Evolutionary conservation across 2,888 invertebrate species (phyloP).

Genomic region (Bellardia pandia): DNA sequence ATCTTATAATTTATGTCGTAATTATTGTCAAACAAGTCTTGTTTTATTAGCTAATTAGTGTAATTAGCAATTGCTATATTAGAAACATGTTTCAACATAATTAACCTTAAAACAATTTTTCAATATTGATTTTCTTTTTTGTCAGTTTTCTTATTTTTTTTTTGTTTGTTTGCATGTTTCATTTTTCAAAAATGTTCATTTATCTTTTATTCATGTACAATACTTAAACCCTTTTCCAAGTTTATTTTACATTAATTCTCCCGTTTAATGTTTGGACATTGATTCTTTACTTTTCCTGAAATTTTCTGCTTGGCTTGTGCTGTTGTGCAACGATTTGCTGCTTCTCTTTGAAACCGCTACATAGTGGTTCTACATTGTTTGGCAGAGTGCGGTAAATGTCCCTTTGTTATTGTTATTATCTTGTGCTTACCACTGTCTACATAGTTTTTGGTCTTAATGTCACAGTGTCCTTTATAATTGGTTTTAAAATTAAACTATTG

Average conservation of each 20-base stretch:
- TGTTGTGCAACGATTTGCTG: constrained; percentile 3
- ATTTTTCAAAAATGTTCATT: constrained; percentile 31
- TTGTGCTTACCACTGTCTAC: constrained; percentile 31
- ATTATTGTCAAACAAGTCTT: not conserved
- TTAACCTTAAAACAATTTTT: constrained; percentile 11
- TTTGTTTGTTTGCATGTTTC: not conserved
- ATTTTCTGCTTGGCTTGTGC: constrained; percentile 78
- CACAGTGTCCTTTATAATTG: constrained; percentile 18
- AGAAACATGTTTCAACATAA: not conserved
- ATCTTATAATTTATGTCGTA: not conserved
- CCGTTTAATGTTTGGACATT: not conserved
- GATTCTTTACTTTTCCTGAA: constrained; percentile 68
- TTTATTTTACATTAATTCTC: not conserved
- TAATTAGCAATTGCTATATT: not conserved
- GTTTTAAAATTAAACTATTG: constrained; percentile 1
- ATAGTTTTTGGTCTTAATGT: constrained; percentile 27
- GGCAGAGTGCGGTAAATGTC: constrained; percentile 22
- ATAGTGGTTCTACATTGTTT: not conserved
- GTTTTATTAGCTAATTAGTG: not conserved
- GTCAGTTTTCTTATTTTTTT: not conserved
- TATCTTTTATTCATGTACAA: not conserved
- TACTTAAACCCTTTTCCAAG: not conserved
- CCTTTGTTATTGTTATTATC: constrained; percentile 65
- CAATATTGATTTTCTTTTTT: constrained; percentile 12
- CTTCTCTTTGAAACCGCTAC: not conserved